Percentiles rank a stretch among this genome's conserved stretches.
These are phyloP conservation scores for Eleutherodactylus coqui DNA, from an alignment of 2,797 vertebrate species.

Conservation along the genomic window DNA sequence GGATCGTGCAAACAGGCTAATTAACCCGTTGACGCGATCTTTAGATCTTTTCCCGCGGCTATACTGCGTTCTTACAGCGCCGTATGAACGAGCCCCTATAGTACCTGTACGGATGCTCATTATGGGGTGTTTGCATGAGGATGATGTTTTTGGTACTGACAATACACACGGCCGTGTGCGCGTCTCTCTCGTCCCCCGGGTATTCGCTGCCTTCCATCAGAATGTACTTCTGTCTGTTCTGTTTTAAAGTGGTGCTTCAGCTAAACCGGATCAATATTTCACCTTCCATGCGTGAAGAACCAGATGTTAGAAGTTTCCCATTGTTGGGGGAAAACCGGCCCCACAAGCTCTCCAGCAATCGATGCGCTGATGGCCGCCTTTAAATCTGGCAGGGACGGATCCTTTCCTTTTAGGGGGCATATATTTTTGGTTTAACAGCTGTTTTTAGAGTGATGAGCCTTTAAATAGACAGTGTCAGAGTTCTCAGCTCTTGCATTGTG, in stretches of 20 bases:
- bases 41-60: too few species aligned
- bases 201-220: constrained; percentile 76
- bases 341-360: constrained; percentile 88
- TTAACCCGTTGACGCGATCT: too few species aligned
- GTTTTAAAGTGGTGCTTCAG: constrained; percentile 83
- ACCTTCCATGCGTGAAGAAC: constrained; percentile 94
- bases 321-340: constrained; percentile 77
- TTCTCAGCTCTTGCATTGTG: neutral
- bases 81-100: neutral
- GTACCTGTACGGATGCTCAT: neutral
- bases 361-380: constrained; percentile 77
- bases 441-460: neutral
- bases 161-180: neutral
- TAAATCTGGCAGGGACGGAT: constrained; percentile 68
- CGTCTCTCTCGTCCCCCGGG: constrained; percentile 63
- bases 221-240: constrained; percentile 76
- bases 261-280: constrained; percentile 92
- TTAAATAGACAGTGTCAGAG: constrained; percentile 1
- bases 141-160: constrained; percentile 32
- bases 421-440: constrained; percentile 2
- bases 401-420: constrained; percentile 58
- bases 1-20: too few species aligned
- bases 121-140: neutral
- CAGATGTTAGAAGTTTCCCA: constrained; percentile 97
- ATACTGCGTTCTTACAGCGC: too few species aligned